phyloP scores from a whole-genome alignment of 2,113 vertebrate genomes.

The Strigops habroptila region DNA sequence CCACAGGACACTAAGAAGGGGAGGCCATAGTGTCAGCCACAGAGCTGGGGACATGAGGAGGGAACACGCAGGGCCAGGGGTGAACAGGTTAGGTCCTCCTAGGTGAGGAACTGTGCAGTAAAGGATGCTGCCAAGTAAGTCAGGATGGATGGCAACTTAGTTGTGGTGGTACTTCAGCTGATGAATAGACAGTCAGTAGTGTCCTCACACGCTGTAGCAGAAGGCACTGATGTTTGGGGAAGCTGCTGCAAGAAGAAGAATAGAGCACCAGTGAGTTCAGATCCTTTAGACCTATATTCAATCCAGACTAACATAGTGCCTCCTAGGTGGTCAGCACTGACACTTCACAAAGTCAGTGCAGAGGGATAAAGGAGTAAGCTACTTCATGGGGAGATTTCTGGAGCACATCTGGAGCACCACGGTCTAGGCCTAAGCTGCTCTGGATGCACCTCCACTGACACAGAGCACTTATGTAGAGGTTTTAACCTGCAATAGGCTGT shows the following conservation, averaged over 20 bases:
- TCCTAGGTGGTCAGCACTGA: background rate
- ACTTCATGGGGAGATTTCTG: background rate
- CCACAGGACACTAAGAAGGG: background rate
- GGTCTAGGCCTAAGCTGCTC: background rate
- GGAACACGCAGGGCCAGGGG: background rate
- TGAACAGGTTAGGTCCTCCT: background rate
- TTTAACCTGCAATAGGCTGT: background rate
- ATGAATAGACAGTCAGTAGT: background rate
- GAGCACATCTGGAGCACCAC: background rate
- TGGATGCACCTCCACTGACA: background rate
- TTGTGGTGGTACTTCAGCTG: background rate
- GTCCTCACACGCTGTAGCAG: background rate
- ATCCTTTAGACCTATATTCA: background rate
- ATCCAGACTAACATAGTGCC: background rate
- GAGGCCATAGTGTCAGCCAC: background rate
- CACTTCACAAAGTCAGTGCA: background rate
- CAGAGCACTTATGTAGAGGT: background rate
- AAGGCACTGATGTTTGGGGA: background rate
- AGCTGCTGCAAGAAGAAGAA: background rate
- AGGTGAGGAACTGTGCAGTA: background rate
- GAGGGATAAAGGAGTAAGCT: background rate
- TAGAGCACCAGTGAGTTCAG: background rate
- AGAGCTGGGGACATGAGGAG: fast-evolving
- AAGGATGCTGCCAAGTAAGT: background rate
- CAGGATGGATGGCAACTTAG: background rate